Base-by-base conservation (phyloP, 2,113 vertebrate species). In the Lipophrys pholis region DNA sequence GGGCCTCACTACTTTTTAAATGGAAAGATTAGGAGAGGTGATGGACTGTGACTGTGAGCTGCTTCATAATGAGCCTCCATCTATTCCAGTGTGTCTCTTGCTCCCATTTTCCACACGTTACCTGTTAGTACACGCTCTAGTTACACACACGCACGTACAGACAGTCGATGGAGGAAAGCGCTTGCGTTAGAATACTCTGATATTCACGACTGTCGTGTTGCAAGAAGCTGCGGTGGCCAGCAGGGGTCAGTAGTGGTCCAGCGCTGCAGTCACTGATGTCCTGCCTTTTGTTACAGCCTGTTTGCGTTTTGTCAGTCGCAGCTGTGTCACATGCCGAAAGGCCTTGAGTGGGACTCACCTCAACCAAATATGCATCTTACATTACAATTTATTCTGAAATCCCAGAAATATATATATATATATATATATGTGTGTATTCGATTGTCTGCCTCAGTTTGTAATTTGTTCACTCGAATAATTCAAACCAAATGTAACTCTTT, bases 201-300 rank as follows among this genome's bases (percentile, higher is more conserved):
- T 30, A 30, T 30, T 4, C n/a, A n/a, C 5, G 14, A 42, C 15
- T 0, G 17, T 41, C 51, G 57, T 1, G 1, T 55, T 89, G 90
- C 73, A 86, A 65, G 60, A 60, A 14, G 7, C 8, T 0, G 2
- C 1, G 11, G 11, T 45, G 45, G 46, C 88, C 94, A 94, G 92
- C 87, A 92, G 94, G 92, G 92, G 91, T 85, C 94, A 93, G 80
- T 93, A 88, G 88, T 87, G 78, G 52, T 92, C 91, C 74, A 82
- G 82, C 42, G 62, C 82, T 80, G 71, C 75, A 60, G 48, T 8
- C 7, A 21, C 15, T 8, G 15, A 16, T 21, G 1, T 72, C 39
- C 57, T 46, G 50, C 15, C 35, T 69, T 60, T 52, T 78, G 65
- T 73, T 7, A 58, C 56, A 50, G 69, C 67, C 69, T 79, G 17